Conservation (phyloP, 2,797 vertebrate species). For the Pseudopleuronectes americanus region DNA sequence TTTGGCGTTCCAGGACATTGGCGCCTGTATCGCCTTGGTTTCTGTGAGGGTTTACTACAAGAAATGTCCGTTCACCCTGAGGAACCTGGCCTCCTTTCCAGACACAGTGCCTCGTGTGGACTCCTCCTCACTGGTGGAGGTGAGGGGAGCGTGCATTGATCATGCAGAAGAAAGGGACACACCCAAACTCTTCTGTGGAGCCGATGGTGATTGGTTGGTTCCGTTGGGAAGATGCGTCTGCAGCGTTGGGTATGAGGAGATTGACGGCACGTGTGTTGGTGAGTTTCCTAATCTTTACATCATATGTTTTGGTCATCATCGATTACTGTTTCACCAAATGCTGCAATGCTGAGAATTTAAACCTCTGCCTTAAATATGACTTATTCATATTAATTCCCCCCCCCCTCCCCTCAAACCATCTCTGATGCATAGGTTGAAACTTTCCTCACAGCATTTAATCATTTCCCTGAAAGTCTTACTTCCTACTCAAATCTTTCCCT, state of each 20-base stretch:
- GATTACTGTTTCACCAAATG: neutral
- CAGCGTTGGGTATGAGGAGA: conserved; percentile 91
- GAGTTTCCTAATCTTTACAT: conserved; percentile 66
- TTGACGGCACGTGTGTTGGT: conserved; percentile 91
- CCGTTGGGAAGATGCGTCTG: conserved; percentile 94
- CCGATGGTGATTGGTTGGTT: conserved; percentile 96
- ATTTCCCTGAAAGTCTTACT: neutral
- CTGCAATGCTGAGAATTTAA: neutral
- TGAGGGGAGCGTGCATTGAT: conserved; percentile 93
- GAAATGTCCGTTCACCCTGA: conserved; percentile 93
- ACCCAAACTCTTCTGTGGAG: conserved; percentile 94
- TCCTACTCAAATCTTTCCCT: conserved; percentile 1
- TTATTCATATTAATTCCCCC: neutral
- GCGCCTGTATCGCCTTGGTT: conserved; percentile 94
- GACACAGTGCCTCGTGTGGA: conserved; percentile 95
- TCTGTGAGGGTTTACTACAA: conserved; percentile 96
- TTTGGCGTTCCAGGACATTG: conserved; percentile 96
- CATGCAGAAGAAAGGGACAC: conserved; percentile 94
- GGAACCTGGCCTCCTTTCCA: conserved; percentile 93
- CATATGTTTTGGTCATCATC: neutral
- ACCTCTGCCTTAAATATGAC: neutral
- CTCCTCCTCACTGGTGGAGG: conserved; percentile 95
- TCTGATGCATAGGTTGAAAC: too few species aligned
- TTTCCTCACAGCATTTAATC: too few species aligned
- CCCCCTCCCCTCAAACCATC: too few species aligned